Evolutionary conservation across 2,113 vertebrate species (phyloP).

Genomic region (Trematocara stigmaticum): DNA sequence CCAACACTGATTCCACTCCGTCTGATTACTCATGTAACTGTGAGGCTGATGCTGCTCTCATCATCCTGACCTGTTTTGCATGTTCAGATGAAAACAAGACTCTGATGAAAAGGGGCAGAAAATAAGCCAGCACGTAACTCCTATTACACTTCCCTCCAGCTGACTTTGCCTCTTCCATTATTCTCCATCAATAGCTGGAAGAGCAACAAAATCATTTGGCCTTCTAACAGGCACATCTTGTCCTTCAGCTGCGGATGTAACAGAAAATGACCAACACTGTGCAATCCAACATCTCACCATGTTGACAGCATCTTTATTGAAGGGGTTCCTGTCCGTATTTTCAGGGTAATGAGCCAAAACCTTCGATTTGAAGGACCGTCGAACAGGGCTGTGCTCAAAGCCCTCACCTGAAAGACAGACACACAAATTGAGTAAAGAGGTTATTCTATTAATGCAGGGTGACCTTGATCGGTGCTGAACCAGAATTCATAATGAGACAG

Average conservation of each 20-base stretch:
- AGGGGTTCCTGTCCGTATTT: constrained; percentile 91
- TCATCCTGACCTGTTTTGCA: neutral
- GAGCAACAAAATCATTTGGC: neutral
- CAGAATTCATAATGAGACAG: neutral
- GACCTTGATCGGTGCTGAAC: neutral
- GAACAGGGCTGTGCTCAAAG: constrained; percentile 94
- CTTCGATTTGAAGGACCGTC: constrained; percentile 95
- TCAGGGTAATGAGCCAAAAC: constrained; percentile 93
- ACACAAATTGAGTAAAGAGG: neutral
- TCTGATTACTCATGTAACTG: neutral
- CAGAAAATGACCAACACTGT: neutral
- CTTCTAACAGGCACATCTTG: neutral
- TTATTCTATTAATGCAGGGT: neutral
- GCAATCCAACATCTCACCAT: constrained; percentile 78
- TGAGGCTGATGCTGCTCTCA: neutral
- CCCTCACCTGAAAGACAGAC: constrained; percentile 81
- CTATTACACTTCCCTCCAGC: neutral
- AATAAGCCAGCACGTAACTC: neutral
- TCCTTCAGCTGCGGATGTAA: neutral
- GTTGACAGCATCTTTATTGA: constrained; percentile 94
- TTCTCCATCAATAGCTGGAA: neutral
- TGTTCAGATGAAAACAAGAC: neutral
- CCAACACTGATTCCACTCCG: neutral
- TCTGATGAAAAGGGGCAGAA: neutral
- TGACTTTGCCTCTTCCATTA: neutral